phyloP scores from a whole-genome alignment of 2,888 invertebrate genomes.

The Apamea epomidion region DNA sequence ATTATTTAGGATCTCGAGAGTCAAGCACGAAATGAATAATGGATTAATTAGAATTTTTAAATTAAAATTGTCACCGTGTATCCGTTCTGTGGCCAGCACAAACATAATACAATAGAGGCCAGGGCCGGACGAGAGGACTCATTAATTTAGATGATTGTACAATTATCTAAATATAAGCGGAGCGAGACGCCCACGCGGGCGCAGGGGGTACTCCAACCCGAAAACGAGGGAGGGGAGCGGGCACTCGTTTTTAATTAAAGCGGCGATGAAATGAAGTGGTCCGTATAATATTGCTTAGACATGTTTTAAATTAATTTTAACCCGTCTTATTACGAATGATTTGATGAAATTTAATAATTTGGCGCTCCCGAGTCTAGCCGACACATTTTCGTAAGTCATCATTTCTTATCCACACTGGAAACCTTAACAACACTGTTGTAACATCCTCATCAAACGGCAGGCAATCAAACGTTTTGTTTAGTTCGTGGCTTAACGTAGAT shows the following conservation, averaged over 20 bases:
- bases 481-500: constrained; percentile 44
- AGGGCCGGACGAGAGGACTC: constrained; percentile 89
- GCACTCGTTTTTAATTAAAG: constrained; percentile 91
- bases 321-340: constrained; percentile 83
- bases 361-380: constrained; percentile 40
- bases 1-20: constrained; percentile 69
- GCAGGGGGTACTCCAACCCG: constrained; percentile 87
- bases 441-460: constrained; percentile 27
- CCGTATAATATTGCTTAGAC: constrained; percentile 90
- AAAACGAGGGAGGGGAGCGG: constrained; percentile 88
- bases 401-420: constrained; percentile 32
- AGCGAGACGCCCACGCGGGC: constrained; percentile 87
- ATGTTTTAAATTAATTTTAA: constrained; percentile 90
- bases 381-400: constrained; percentile 45
- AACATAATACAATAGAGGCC: constrained; percentile 88
- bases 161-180: constrained; percentile 91
- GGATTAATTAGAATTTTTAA: constrained; percentile 80
- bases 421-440: constrained; percentile 15
- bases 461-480: constrained; percentile 55
- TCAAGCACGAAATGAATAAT: constrained; percentile 72
- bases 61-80: constrained; percentile 84
- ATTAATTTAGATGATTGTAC: constrained; percentile 91
- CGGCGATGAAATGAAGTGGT: constrained; percentile 90
- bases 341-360: constrained; percentile 74
- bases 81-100: constrained; percentile 80